phyloP scores from a whole-genome alignment of 2,797 vertebrate genomes.

The Notoglanidium macrostoma region DNA sequence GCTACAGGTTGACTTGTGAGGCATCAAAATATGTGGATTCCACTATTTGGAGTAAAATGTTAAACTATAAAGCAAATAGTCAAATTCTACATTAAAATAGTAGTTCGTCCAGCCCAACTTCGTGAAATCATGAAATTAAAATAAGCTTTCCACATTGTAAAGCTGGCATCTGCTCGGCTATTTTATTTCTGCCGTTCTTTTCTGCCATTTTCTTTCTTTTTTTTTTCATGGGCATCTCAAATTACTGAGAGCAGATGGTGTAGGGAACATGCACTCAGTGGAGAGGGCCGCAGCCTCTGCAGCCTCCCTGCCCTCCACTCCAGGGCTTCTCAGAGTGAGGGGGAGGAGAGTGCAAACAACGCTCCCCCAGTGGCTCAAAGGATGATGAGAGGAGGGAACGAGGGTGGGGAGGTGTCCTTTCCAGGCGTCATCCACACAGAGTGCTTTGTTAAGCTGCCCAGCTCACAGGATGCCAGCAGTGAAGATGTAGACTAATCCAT shows the following conservation, averaged over 20 bases:
- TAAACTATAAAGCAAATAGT: conserved; percentile 1
- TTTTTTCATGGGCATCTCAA: conserved; percentile 69
- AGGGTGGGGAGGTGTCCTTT: conserved; percentile 40
- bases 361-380: conserved; percentile 54
- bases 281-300: conserved; percentile 73
- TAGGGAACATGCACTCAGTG: conserved; percentile 77
- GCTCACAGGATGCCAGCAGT: conserved; percentile 51
- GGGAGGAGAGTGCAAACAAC: conserved; percentile 55
- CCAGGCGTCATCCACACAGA: conserved; percentile 38
- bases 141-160: conserved; percentile 77
- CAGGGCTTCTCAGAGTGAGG: conserved; percentile 54
- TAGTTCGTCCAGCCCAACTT: conserved; percentile 10
- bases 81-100: not conserved
- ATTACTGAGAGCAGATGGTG: conserved; percentile 85
- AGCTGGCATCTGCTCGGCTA: conserved; percentile 69
- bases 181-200: conserved; percentile 75
- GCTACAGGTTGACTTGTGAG: not conserved
- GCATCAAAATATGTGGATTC: not conserved
- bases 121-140: conserved; percentile 47
- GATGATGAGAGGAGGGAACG: conserved; percentile 54
- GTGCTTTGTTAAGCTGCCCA: conserved; percentile 31
- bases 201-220: conserved; percentile 63
- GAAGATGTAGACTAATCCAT: conserved; percentile 42
- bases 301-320: conserved; percentile 65
- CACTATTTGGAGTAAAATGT: not conserved